Conservation (phyloP, 2,797 vertebrate species). For the Xerus rutilus region DNA sequence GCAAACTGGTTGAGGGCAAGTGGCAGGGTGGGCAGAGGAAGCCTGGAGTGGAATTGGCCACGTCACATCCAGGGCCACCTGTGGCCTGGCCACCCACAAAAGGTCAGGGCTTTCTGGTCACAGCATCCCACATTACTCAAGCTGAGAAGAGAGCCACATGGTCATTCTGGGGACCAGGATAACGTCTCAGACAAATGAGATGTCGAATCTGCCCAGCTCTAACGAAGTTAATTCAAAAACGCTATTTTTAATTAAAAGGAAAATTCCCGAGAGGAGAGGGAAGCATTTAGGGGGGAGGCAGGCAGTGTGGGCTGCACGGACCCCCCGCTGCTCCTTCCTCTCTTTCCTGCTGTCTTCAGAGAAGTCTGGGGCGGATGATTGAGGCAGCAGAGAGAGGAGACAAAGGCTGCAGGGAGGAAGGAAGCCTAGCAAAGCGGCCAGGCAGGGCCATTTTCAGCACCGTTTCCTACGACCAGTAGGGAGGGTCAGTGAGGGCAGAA, state of each 20-base stretch:
- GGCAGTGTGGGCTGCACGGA: neutral
- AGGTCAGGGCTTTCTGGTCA: too few species aligned
- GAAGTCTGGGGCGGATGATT: too few species aligned
- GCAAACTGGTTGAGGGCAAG: neutral
- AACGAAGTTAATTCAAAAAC: neutral
- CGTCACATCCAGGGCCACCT: neutral
- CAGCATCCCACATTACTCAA: too few species aligned
- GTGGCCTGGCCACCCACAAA: neutral
- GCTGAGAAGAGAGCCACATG: neutral
- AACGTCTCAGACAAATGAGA: neutral
- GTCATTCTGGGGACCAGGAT: neutral
- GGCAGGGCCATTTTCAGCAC: rapidly evolving
- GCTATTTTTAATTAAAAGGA: slow-evolving; percentile 37
- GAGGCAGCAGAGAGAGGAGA: neutral
- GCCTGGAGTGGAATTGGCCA: neutral
- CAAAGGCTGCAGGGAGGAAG: neutral
- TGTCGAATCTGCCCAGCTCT: neutral
- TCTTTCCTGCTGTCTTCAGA: neutral
- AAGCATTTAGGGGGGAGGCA: neutral
- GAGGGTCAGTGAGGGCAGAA: neutral
- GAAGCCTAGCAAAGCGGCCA: rapidly evolving
- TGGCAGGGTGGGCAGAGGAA: neutral
- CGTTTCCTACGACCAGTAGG: rapidly evolving
- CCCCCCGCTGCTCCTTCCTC: neutral
- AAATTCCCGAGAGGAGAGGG: neutral